A percentile compares a stretch with the other conserved stretches of the same genome.
These are phyloP conservation scores for Clostera curtula DNA, from an alignment of 2,888 invertebrate genomes.

Conservation along the genomic window DNA sequence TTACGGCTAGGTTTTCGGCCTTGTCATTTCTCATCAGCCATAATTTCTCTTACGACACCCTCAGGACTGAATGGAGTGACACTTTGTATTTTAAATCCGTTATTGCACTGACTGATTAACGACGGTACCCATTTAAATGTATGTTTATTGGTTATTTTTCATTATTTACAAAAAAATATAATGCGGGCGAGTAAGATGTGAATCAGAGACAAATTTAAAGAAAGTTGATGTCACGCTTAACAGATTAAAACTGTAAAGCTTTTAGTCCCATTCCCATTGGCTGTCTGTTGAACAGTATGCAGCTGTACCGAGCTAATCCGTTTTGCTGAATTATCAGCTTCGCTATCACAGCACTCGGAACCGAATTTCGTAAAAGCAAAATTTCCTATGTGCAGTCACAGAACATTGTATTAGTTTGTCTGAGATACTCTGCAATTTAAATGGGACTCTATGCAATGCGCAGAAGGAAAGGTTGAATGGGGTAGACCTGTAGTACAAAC, in stretches of 20 bases:
- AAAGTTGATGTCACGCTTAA: too few relatives aligned
- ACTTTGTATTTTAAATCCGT: too few relatives aligned
- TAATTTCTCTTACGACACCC: too few relatives aligned
- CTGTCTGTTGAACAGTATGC: constrained; percentile 36
- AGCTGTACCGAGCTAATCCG: constrained; percentile 34
- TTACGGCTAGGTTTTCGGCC: too few relatives aligned
- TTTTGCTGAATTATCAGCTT: constrained; percentile 50
- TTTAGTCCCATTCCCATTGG: constrained; percentile 28
- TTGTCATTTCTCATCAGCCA: too few relatives aligned
- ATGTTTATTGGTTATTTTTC: too few relatives aligned
- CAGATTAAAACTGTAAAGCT: constrained; percentile 17
- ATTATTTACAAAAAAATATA: too few relatives aligned
- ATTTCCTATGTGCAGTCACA: constrained; percentile 44
- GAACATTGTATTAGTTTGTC: constrained; percentile 41
- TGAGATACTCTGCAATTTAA: constrained; percentile 22
- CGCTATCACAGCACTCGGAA: constrained; percentile 32
- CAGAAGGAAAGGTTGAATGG: constrained; percentile 31
- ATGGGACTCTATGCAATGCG: constrained; percentile 33
- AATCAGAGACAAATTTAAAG: too few relatives aligned
- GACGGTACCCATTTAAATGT: too few relatives aligned
- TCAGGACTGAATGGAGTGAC: too few relatives aligned
- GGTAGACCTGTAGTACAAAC: constrained; percentile 20
- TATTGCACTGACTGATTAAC: too few relatives aligned
- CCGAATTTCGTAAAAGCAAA: constrained; percentile 52
- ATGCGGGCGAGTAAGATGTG: too few relatives aligned